Evolutionary conservation across 2,797 vertebrate genomes (phyloP).

Genomic region (Coracias cyanogaster): DNA sequence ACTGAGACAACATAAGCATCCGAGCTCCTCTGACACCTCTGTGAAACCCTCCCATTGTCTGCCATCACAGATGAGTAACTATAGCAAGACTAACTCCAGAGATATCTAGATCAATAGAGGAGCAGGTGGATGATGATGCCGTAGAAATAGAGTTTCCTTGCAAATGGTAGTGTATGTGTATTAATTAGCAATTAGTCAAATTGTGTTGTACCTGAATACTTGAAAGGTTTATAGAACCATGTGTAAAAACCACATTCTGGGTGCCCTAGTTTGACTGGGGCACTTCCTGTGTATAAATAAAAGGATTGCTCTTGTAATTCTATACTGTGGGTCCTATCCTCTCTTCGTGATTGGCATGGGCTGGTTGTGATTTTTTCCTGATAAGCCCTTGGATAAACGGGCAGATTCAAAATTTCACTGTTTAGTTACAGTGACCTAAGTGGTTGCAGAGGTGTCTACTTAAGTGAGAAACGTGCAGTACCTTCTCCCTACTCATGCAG

Average conservation of each 20-base stretch:
- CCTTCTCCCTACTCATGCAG: neutral
- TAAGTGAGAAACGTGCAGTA: neutral
- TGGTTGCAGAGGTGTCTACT: neutral
- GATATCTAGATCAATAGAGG: neutral
- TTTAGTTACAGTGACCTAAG: neutral
- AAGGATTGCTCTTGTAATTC: neutral
- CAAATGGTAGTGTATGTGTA: neutral
- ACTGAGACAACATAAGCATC: fast-evolving
- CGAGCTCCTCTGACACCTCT: neutral
- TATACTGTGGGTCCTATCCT: neutral
- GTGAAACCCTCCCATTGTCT: neutral
- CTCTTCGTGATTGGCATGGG: fast-evolving
- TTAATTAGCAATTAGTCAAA: neutral
- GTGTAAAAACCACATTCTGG: fast-evolving
- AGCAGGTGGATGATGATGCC: neutral
- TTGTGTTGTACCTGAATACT: neutral
- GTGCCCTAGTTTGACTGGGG: neutral
- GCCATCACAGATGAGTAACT: neutral
- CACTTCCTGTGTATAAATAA: fast-evolving
- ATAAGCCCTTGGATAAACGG: neutral
- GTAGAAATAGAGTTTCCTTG: neutral
- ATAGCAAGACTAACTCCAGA: neutral
- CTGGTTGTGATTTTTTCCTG: neutral
- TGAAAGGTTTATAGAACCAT: fast-evolving
- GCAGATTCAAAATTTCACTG: neutral